Evolutionary conservation across 37 sponge, comb jelly and placozoan species (phyloP).

Genomic region (Oscarella lobularis): DNA sequence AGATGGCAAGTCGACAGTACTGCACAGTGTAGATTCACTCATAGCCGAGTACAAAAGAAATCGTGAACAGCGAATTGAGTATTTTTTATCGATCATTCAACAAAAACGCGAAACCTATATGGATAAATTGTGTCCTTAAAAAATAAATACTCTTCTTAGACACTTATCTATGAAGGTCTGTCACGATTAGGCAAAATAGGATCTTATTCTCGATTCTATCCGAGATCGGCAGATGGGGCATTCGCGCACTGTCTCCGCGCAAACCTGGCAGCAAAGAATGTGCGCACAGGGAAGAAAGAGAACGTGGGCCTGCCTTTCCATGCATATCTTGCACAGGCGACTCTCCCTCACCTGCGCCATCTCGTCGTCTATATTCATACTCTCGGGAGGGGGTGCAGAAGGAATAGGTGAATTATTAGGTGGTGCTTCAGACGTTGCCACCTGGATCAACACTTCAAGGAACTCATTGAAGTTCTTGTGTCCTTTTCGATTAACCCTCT

Average conservation of each 20-base stretch:
- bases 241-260: neutral
- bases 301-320: neutral
- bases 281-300: conserved; percentile 6
- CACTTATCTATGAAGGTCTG: no score
- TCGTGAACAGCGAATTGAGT: no score
- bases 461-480: neutral
- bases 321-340: neutral
- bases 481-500: neutral
- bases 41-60: no score
- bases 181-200: neutral
- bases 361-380: neutral
- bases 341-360: neutral
- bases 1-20: no score
- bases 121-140: no score
- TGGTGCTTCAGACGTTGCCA: neutral
- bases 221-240: conserved; percentile 4
- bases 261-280: conserved; percentile 1
- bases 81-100: no score
- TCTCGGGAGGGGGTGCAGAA: neutral
- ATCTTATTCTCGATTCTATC: neutral
- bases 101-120: no score
- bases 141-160: no score
- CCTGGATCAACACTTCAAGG: neutral
- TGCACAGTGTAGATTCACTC: no score
- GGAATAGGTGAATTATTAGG: no score